Conservation (phyloP, 1,140 invertebrate genomes). For the Atta colombica region DNA sequence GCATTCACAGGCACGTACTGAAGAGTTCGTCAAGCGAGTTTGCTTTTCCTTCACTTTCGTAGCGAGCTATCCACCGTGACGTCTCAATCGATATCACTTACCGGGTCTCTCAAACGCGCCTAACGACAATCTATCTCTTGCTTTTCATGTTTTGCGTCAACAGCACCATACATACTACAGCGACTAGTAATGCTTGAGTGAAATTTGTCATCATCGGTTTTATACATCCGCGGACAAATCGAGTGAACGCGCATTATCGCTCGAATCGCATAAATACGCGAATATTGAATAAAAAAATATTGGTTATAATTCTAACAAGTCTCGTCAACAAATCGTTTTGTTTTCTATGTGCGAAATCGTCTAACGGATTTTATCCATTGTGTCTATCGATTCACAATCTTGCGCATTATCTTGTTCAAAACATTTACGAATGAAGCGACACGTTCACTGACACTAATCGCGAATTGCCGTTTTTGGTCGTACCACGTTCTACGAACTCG, state of each 20-base stretch:
- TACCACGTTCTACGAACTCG: neutral
- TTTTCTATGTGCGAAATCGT: neutral
- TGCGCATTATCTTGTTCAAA: neutral
- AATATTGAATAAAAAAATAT: neutral
- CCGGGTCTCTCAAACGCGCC: constrained; percentile 13
- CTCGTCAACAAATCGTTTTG: neutral
- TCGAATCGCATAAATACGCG: neutral
- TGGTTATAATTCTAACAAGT: neutral
- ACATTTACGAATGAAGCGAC: neutral
- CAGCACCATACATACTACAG: neutral
- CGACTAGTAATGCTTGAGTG: neutral
- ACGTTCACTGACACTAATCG: constrained; percentile 9
- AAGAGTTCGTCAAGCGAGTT: constrained; percentile 49
- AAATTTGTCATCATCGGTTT: constrained; percentile 4
- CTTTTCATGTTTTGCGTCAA: neutral
- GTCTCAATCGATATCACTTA: constrained; percentile 57
- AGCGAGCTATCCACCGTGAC: neutral
- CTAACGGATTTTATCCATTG: neutral
- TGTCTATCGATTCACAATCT: neutral
- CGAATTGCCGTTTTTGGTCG: neutral
- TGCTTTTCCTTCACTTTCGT: constrained; percentile 23
- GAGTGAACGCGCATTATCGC: neutral
- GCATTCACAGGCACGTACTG: constrained; percentile 8
- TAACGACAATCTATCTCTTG: constrained; percentile 8
- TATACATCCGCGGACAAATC: neutral